Conservation (phyloP, 2,888 invertebrate genomes). For the Heliconius ismenius region DNA sequence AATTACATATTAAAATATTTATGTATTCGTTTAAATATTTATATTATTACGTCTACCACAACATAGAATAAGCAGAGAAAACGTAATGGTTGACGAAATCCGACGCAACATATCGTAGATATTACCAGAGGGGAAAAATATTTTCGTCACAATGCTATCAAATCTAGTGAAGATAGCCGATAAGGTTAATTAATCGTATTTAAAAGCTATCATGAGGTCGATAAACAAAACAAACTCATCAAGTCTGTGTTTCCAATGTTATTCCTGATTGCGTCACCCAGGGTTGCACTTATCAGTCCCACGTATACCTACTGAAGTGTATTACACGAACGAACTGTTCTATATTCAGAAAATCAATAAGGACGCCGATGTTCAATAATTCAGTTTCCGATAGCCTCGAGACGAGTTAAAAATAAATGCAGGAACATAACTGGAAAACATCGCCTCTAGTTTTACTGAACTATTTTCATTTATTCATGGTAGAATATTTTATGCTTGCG, state of each 20-base stretch:
- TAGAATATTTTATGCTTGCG: constrained; percentile 24
- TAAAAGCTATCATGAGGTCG: constrained; percentile 1
- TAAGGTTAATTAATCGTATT: constrained; percentile 7
- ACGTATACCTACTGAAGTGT: background rate
- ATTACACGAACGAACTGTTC: constrained; percentile 14
- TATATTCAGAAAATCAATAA: constrained; percentile 34
- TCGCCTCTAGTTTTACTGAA: constrained; percentile 20
- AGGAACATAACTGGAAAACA: constrained; percentile 18
- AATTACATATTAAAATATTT: too few species aligned
- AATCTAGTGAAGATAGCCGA: background rate
- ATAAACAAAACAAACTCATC: background rate
- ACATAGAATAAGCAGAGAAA: background rate
- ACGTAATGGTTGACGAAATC: background rate
- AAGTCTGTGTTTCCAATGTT: background rate
- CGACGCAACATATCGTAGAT: background rate
- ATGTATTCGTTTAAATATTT: too few species aligned
- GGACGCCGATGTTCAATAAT: constrained; percentile 34
- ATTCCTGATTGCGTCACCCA: constrained; percentile 19
- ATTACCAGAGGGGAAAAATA: background rate
- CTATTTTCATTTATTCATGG: constrained; percentile 32
- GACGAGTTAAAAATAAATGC: constrained; percentile 30
- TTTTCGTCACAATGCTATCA: background rate
- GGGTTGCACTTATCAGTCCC: background rate
- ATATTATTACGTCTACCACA: background rate
- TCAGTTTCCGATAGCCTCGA: constrained; percentile 34